A percentile compares a stretch with the other conserved stretches of the same genome.
Conservation (phyloP, 2,113 vertebrate species). For the Mastomys natalensis region DNA sequence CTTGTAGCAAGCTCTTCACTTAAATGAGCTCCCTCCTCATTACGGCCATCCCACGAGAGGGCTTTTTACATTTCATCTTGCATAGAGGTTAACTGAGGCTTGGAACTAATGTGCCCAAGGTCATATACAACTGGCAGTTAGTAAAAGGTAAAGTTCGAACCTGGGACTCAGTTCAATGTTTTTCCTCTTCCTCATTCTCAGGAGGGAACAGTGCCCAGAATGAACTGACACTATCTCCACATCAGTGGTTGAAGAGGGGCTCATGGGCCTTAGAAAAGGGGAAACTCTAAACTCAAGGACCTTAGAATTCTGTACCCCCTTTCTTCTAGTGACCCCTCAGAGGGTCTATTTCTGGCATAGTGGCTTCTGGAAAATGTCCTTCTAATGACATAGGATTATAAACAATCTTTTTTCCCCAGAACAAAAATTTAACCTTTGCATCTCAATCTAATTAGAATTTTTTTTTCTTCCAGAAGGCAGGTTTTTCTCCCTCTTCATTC, state of each 20-base stretch:
- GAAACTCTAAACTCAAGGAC: constrained; percentile 41
- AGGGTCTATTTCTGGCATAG: constrained; percentile 76
- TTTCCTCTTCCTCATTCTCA: background rate
- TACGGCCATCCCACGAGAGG: background rate
- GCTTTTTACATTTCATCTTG: background rate
- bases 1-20: background rate
- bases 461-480: constrained; percentile 68
- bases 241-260: background rate
- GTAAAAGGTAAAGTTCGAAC: constrained; percentile 17
- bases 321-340: constrained; percentile 65
- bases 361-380: constrained; percentile 79
- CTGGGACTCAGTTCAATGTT: background rate
- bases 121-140: background rate
- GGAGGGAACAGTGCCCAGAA: background rate
- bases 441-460: constrained; percentile 78
- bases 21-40: constrained; percentile 7
- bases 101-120: background rate
- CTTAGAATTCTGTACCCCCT: constrained; percentile 53
- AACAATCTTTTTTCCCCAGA: constrained; percentile 77
- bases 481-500: constrained; percentile 50
- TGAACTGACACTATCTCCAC: background rate
- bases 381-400: constrained; percentile 78
- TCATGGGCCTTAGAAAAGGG: background rate
- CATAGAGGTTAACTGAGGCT: constrained; percentile 47
- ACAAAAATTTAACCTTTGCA: constrained; percentile 80